These are phyloP conservation scores for Tichodroma muraria DNA, from an alignment of 2,113 vertebrate genomes.

Conservation along the genomic window DNA sequence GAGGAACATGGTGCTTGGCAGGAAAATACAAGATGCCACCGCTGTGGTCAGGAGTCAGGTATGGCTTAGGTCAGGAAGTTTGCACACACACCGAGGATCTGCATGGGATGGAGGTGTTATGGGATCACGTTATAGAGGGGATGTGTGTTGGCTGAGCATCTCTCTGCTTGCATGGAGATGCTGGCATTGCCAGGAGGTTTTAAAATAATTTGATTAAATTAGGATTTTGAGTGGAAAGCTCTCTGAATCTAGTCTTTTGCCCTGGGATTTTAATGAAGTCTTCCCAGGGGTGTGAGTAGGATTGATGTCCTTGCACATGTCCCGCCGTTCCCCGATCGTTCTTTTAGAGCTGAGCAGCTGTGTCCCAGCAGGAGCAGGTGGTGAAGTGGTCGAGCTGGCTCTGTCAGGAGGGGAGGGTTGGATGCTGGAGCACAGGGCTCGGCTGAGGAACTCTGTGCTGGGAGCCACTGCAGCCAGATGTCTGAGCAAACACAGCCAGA, in stretches of 20 bases:
- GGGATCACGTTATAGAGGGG: neutral
- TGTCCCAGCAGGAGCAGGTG: conserved; percentile 56
- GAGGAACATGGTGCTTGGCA: neutral
- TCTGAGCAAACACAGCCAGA: neutral
- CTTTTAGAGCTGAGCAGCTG: conserved; percentile 32
- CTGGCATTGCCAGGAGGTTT: neutral
- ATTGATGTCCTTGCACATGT: conserved; percentile 20
- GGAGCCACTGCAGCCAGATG: conserved; percentile 43
- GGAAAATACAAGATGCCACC: neutral
- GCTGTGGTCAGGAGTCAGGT: neutral
- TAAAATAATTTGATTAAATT: conserved; percentile 22
- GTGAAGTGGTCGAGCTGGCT: conserved; percentile 31
- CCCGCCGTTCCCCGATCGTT: neutral
- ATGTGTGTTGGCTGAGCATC: neutral
- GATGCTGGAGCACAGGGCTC: neutral
- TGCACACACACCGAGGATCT: fast-evolving
- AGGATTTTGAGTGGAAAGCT: neutral
- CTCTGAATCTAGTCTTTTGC: neutral
- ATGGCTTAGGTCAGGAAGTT: fast-evolving
- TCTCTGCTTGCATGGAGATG: neutral
- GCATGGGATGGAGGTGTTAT: fast-evolving
- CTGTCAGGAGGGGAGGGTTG: neutral
- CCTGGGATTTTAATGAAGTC: conserved; percentile 29
- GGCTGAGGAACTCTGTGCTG: neutral
- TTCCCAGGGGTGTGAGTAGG: conserved; percentile 30